Conservation (phyloP, 2,888 invertebrate genomes). For the Diaphora mendica region DNA sequence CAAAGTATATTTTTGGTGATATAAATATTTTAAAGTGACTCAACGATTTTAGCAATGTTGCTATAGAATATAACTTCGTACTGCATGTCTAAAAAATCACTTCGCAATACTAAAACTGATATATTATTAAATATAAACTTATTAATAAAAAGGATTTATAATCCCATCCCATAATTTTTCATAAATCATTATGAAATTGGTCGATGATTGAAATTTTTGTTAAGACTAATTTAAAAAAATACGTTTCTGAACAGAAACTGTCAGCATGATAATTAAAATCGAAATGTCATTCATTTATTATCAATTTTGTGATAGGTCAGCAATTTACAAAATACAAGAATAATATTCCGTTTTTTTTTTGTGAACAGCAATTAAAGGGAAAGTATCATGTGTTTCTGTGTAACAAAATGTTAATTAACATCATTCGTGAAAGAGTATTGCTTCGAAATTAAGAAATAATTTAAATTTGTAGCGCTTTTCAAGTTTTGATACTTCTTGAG, state of each 20-base stretch:
- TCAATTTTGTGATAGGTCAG: conserved; percentile 64
- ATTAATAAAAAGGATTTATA: no score
- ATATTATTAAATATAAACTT: not conserved
- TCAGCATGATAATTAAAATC: conserved; percentile 46
- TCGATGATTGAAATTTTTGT: not conserved
- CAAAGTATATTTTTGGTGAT: not conserved
- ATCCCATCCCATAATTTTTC: no score
- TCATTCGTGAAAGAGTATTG: conserved; percentile 27
- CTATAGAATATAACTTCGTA: not conserved
- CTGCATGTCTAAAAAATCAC: not conserved
- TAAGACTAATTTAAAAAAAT: not conserved
- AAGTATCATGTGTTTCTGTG: conserved; percentile 24
- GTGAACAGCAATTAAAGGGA: conserved; percentile 18
- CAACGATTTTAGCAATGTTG: conserved; percentile 19
- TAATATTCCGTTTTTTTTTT: conserved; percentile 19
- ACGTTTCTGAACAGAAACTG: conserved; percentile 43
- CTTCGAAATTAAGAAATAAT: conserved; percentile 29
- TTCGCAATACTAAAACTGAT: not conserved
- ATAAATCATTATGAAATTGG: not conserved
- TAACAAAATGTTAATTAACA: conserved; percentile 37
- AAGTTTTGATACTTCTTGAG: conserved; percentile 17
- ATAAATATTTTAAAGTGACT: conserved; percentile 5
- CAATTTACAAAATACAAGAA: conserved; percentile 48
- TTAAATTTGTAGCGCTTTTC: conserved; percentile 17
- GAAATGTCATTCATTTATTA: conserved; percentile 49